A percentile compares a stretch with the other conserved stretches of the same genome.
Evolutionary conservation across 2,888 invertebrate genomes (phyloP).

Genomic region (Artemia sp.): DNA sequence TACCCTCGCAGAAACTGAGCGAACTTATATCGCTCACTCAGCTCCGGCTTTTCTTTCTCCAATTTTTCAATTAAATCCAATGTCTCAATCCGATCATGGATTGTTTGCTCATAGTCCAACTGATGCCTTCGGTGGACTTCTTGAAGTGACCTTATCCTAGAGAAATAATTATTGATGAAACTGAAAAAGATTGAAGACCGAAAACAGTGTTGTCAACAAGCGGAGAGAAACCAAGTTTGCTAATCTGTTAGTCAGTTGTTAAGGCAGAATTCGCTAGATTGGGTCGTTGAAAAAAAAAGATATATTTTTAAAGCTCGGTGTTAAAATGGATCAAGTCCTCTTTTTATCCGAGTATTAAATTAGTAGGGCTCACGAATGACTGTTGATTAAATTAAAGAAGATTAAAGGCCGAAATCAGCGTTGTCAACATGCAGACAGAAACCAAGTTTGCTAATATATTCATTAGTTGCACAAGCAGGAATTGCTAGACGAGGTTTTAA

Average conservation of each 20-base stretch:
- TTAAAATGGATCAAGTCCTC: too few species aligned
- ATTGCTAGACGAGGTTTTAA: too few species aligned
- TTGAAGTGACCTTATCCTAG: constrained; percentile 41
- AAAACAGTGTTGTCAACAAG: neutral
- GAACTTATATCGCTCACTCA: constrained; percentile 70
- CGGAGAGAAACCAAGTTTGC: neutral
- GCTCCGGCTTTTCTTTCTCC: constrained; percentile 42
- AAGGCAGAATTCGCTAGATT: too few species aligned
- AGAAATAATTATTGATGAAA: constrained; percentile 23
- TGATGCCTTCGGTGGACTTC: constrained; percentile 42
- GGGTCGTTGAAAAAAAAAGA: too few species aligned
- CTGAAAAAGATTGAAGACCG: neutral
- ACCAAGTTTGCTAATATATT: too few species aligned
- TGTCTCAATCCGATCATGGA: constrained; percentile 33
- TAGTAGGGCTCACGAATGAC: too few species aligned
- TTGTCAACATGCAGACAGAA: too few species aligned
- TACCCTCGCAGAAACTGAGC: constrained; percentile 91
- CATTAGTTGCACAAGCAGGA: too few species aligned
- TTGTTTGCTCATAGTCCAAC: constrained; percentile 38
- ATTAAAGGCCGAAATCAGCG: neutral
- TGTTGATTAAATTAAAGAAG: too few species aligned
- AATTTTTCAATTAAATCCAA: constrained; percentile 37
- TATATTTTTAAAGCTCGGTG: too few species aligned
- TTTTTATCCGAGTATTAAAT: too few species aligned
- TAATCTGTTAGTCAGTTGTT: too few species aligned